Base-by-base conservation (phyloP, 2,113 vertebrate genomes). In the Oxyruncus cristatus region DNA sequence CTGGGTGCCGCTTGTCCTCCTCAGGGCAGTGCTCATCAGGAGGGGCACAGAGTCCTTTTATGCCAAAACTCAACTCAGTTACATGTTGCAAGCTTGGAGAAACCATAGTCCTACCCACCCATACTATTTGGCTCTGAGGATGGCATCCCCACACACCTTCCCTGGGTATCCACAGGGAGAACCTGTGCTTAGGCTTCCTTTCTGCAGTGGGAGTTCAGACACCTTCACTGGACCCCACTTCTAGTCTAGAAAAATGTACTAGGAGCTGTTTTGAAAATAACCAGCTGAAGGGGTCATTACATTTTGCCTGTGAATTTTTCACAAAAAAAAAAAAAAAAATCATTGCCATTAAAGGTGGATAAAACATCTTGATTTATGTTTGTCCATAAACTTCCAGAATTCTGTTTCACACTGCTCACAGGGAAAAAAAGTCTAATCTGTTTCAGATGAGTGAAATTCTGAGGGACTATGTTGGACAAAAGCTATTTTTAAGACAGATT, bases 21-120 rank as follows among this genome's bases (percentile, higher is more conserved):
- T 9, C 21, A 41, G 30, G 42, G 14, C 46, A 33, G 8, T 3
- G 3, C 6, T 74, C 12, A 56, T 46, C 1, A 0, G 19, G 4
- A 8, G 9, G 2, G 47, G 18, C 41, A 58, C 2, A 47, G 22
- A 52, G 17, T 5, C 8, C 4, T 61, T 46, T 35, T 19, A 33
- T 18, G 14, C 59, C 55, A 19, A 0, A 2, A 30, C 21, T 53
- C 16, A 41, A 4, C 6, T 8, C 63, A 80, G 46, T 14, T 41
- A 6, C 1, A 0, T 18, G 7, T 18, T 49, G 18, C 47, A 65
- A 37, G 8, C 27, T 56, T 8, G 35, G 15, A 79, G 44, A 30
- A 71, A 12, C 5, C 10, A 9, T 13, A 22, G 37, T 53, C 26
- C 32, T 56, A 12, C 17, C 14, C 3, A 41, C 1, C 12, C 6